Percentiles rank a stretch among this genome's conserved stretches.
Evolutionary conservation across 2,113 vertebrate species (phyloP).

Genomic region (Spheniscus mendiculus): DNA sequence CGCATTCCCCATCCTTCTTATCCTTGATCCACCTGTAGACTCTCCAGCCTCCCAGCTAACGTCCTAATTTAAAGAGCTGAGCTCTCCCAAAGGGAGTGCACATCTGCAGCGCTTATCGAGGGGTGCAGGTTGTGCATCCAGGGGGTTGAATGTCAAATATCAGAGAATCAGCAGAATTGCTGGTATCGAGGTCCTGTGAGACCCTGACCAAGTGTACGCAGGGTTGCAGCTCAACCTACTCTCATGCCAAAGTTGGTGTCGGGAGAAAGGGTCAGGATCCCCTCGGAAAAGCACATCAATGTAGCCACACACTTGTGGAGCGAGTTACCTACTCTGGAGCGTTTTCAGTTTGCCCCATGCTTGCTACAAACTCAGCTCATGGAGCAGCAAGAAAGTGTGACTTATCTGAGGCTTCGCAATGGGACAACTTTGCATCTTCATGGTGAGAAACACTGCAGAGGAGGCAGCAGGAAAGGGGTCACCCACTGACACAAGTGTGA

Average conservation of each 20-base stretch:
- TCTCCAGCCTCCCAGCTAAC: background rate
- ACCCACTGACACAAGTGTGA: background rate
- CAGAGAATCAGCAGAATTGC: background rate
- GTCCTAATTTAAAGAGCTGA: background rate
- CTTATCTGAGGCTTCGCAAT: background rate
- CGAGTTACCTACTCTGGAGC: background rate
- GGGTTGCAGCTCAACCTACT: background rate
- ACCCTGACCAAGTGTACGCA: background rate
- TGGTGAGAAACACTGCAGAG: background rate
- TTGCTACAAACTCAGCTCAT: background rate
- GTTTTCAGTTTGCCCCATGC: background rate
- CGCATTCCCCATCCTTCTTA: background rate
- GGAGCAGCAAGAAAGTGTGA: background rate
- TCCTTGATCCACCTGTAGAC: background rate
- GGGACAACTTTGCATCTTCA: rapidly evolving
- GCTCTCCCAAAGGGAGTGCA: background rate
- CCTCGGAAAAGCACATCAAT: background rate
- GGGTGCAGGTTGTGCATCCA: background rate
- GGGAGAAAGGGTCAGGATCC: background rate
- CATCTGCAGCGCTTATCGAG: background rate
- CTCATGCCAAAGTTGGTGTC: background rate
- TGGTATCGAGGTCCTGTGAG: rapidly evolving
- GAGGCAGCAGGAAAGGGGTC: background rate
- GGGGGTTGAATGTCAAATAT: rapidly evolving
- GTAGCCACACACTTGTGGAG: background rate